These are phyloP conservation scores for Okapia johnstoni DNA, from an alignment of 2,113 vertebrate genomes.

Conservation along the genomic window DNA sequence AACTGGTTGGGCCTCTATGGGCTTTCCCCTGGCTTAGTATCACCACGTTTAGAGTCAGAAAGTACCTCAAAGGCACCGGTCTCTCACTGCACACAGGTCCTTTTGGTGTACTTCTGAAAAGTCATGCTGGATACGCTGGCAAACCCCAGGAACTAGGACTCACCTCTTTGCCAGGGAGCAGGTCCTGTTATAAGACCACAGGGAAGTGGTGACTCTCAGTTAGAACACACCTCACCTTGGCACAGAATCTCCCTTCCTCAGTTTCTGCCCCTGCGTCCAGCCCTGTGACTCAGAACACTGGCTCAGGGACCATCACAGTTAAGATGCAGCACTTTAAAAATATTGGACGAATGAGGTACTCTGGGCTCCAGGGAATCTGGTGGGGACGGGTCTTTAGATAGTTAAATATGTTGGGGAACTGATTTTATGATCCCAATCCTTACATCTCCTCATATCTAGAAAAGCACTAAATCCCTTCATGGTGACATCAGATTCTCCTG, in stretches of 20 bases:
- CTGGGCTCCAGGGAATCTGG: background rate
- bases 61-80: background rate
- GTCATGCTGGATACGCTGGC: background rate
- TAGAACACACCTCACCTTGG: too few relatives aligned
- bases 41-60: background rate
- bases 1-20: background rate
- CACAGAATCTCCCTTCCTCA: background rate
- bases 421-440: background rate
- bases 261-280: background rate
- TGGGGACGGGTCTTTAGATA: background rate
- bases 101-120: background rate
- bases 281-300: background rate
- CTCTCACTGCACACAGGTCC: accelerated
- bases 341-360: background rate
- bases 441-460: background rate
- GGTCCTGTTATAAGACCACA: background rate
- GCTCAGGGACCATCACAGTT: background rate
- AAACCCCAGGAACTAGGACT: background rate
- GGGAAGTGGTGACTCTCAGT: background rate
- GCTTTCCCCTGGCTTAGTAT: background rate
- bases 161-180: background rate
- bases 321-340: background rate
- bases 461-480: background rate
- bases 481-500: background rate
- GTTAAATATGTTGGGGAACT: background rate